Evolutionary conservation across 2,888 invertebrate species (phyloP), one percentile per base, ranked within the genome.

Genomic region (Polyommatus iphigenia): DNA sequence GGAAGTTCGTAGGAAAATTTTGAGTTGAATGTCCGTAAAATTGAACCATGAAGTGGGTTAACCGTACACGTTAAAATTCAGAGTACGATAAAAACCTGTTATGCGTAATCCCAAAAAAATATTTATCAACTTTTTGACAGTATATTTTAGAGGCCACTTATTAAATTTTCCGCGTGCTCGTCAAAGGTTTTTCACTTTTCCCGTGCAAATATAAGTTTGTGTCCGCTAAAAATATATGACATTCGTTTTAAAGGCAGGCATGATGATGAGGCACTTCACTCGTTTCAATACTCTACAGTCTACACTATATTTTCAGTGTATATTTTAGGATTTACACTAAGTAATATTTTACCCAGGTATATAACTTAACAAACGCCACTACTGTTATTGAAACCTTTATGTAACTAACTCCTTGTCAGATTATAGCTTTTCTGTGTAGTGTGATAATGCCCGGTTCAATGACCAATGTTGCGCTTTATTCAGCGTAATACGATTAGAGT

Each of bases 381-480:
- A 50, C 4, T 54, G 54, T 54, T 18, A 54, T 18, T 54, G 54
- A 3, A 18, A 5, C 18, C 54, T 54, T 54, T 54, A 50, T 50
- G 4, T 50, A 54, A 24, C 1, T 24, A 62, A 20, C 62, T 62
- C 20, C 13, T 13, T 24, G 18, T 20, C 62, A 59, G 8, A 6
- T 20, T 59, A 59, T 59, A 62, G 24, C n/a, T 24, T 24, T 62
- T 24, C 62, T 67, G 29, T 67, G 67, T 15, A 29, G 67, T 67
- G 29, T 67, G 54, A 54, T 54, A 54, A 54, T 54, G 5, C 54
- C 24, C 24, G 29, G 67, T 32, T 67, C 67, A 67, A 18, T 67
- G 67, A 67, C 67, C 67, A 67, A 67, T 67, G 62, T 29, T 15
- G 67, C 29, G 29, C 67, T 32, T 67, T 67, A 62, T 24, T 62